phyloP scores from a whole-genome alignment of 2,113 vertebrate genomes.

The Narcine bancroftii region DNA sequence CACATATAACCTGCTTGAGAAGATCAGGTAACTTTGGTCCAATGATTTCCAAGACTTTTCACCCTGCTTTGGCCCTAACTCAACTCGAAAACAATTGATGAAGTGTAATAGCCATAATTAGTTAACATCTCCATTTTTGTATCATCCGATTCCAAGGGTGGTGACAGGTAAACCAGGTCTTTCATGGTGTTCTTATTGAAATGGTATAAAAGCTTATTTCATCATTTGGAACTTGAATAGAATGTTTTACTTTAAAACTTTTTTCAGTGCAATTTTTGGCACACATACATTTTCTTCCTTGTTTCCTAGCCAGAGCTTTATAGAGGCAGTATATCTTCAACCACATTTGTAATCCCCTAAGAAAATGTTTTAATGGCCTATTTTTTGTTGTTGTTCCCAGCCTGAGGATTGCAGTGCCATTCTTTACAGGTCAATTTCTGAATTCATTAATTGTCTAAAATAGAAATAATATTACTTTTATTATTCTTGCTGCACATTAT shows the following conservation, averaged over 20 bases:
- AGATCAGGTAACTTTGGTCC: neutral
- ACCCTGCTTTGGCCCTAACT: neutral
- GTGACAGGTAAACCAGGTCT: neutral
- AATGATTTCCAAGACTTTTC: neutral
- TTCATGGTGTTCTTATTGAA: neutral
- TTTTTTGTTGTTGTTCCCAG: neutral
- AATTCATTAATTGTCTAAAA: too few relatives aligned
- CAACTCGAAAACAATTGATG: neutral
- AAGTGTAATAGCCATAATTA: constrained; percentile 3
- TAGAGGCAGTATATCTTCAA: neutral
- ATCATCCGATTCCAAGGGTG: neutral
- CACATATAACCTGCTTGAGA: neutral
- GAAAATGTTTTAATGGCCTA: neutral
- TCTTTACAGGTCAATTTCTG: neutral
- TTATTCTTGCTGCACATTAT: neutral
- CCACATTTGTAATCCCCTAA: neutral
- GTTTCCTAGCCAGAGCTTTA: neutral
- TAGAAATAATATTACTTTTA: neutral
- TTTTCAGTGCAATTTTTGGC: neutral
- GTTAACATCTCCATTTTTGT: constrained; percentile 8
- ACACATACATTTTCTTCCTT: neutral
- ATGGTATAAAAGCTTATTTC: neutral
- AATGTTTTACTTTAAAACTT: neutral
- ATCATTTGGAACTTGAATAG: neutral
- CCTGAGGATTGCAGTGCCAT: neutral